Evolutionary conservation across 2,113 vertebrate genomes (phyloP), one percentile per base, ranked within the genome.

Genomic region (Indri indri): DNA sequence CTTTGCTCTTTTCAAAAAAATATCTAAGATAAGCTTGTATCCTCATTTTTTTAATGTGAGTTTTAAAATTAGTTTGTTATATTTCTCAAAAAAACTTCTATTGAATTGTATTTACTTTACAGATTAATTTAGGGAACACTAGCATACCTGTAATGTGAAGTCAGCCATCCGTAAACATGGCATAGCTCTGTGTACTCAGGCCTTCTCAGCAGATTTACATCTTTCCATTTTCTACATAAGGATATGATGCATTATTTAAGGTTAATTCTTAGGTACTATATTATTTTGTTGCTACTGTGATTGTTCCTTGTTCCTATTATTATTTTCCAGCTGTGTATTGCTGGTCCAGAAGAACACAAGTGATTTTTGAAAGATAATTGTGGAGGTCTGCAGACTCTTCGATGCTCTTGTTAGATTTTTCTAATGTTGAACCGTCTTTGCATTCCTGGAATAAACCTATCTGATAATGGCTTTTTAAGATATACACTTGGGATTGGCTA

Each of bases 131-230:
- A 3, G 47, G 52, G 45, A 57, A 25, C 20, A 4, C 13, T 1
- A 18, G 61, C 50, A 5, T 2, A n/a, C 1, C 27, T 25, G 8
- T 0, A 7, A 6, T 0, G 61, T 17, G 12, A 5, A 34, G 25
- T 17, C 40, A 4, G 6, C 20, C 0, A 3, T 20, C 42, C 8
- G 3, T 5, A 5, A 57, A 6, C 40, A 1, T 2, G 5, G 25
- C 0, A 0, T 3, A 10, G 40, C 27, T 22, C n/a, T 17, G 12
- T 13, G 7, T 59, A 8, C 14, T 12, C n/a, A 5, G 0, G 3
- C 37, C 45, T 47, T 14, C 25, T 37, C 10, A 20, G 47, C 3
- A 13, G 47, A 32, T 42, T 37, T 7, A 17, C 40, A 27, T 9
- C 74, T 54, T 45, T 10, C 16, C 13, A 11, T 30, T 73, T 32